A percentile compares a stretch with the other conserved stretches of the same genome.
Conservation (phyloP, 2,888 invertebrate genomes). For the Rambutsinella grinnellia region DNA sequence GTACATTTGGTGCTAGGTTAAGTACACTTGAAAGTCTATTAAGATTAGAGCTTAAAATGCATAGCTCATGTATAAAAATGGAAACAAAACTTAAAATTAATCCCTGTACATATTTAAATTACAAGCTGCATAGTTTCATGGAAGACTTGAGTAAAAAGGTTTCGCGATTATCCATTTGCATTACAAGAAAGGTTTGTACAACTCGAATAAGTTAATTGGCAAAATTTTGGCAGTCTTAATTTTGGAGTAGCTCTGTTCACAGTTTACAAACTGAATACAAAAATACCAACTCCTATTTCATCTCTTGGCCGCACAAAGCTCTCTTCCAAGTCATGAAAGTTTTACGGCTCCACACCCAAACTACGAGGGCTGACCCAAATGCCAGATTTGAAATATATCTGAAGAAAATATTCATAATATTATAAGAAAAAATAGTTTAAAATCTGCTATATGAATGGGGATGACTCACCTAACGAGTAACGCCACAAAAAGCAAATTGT, state of each 20-base stretch:
- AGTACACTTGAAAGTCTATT: too few relatives aligned
- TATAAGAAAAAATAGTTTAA: background rate
- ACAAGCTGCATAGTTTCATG: too few relatives aligned
- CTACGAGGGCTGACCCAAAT: conserved; percentile 64
- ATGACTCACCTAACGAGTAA: conserved; percentile 65
- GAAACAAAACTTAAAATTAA: too few relatives aligned
- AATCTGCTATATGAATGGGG: too few relatives aligned
- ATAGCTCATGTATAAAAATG: too few relatives aligned
- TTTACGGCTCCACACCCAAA: conserved; percentile 66
- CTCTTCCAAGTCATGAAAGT: conserved; percentile 65
- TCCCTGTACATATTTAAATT: too few relatives aligned
- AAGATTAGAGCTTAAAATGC: too few relatives aligned
- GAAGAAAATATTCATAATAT: conserved; percentile 6
- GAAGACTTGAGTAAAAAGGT: too few relatives aligned
- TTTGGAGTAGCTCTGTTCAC: conserved; percentile 17
- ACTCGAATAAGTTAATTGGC: too few relatives aligned
- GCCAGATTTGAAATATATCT: conserved; percentile 64
- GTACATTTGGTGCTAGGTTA: too few relatives aligned
- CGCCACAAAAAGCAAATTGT: conserved; percentile 62
- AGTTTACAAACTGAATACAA: conserved; percentile 8
- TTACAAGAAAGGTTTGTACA: too few relatives aligned
- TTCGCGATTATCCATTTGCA: too few relatives aligned
- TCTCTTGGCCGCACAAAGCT: conserved; percentile 60
- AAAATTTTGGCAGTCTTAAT: conserved; percentile 61
- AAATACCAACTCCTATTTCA: conserved; percentile 43